Evolutionary conservation across 2,797 vertebrate genomes (phyloP), one percentile per base, ranked within the genome.

Genomic region (Phataginus tetradactyla): DNA sequence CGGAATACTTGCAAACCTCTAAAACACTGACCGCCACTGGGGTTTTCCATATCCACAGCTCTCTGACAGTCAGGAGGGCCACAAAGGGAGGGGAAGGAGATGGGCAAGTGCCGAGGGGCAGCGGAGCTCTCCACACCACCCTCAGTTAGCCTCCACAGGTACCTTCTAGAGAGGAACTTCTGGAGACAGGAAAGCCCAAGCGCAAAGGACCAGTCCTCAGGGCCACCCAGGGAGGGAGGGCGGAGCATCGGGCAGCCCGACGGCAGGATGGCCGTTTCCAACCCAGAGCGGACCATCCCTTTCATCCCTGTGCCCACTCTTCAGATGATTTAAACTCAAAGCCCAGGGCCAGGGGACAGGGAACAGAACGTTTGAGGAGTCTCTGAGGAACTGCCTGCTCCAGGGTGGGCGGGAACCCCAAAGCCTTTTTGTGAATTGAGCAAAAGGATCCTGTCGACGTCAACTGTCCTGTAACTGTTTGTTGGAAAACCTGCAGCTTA

Each of bases 321-420:
- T 68, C 64, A 88, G 63, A 17, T n/a, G 42, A 69, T 84, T 85
- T 45, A 32, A 95, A 59, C 66, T 79, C 95, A 96, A 79, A 91
- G 10, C 39, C 68, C 27, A 45, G 9, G 25, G 18, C 37, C 45
- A 49, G 86, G 39, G 37, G 27, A 34, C 42, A 7, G 0, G 23
- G 59, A 77, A 14, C 39, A 68, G 72, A 72, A 64, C 69, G 88
- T 78, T 63, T 3, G 25, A 79, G 18, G 21, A 34, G 12, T 10
- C 23, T 5, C 23, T 34, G 37, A 94, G 25, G 59, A 92, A n/a
- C 21, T 0, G 2, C 8, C 13, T 0, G 3, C 8, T 32, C 8
- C 21, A 29, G 32, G 11, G 20, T 1, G 13, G 11, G 8, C 59
- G 49, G 27, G 77, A 72, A 85, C 20, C 51, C 49, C 71, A 57